A percentile compares a stretch with the other conserved stretches of the same genome.
Conservation (phyloP, 2,888 invertebrate species). For the Tribolium freemani region DNA sequence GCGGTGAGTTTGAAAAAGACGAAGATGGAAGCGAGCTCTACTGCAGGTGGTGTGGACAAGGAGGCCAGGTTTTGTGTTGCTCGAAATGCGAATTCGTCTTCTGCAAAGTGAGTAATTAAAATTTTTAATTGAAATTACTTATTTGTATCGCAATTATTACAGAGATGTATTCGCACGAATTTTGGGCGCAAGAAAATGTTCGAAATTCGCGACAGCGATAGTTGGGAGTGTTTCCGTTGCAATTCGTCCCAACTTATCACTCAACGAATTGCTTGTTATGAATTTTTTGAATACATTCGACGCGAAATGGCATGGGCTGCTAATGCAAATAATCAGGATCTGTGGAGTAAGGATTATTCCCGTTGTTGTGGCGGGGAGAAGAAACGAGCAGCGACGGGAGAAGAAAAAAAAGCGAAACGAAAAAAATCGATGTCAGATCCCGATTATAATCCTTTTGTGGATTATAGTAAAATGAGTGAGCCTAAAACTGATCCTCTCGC, state of each 20-base stretch:
- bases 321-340: conserved; percentile 66
- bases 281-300: conserved; percentile 78
- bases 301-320: conserved; percentile 72
- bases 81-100: conserved; percentile 82
- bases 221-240: conserved; percentile 86
- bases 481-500: too few species aligned
- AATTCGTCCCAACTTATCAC: conserved; percentile 77
- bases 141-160: too few species aligned
- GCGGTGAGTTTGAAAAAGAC: conserved; percentile 86
- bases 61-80: conserved; percentile 79
- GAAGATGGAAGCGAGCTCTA: conserved; percentile 88
- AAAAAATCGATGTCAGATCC: conserved; percentile 51
- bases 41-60: conserved; percentile 88
- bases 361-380: conserved; percentile 62
- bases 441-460: conserved; percentile 54
- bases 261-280: conserved; percentile 79
- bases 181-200: conserved; percentile 76
- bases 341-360: conserved; percentile 57
- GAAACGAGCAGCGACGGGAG: conserved; percentile 42
- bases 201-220: conserved; percentile 82
- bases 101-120: conserved; percentile 71
- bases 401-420: conserved; percentile 49
- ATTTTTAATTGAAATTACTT: background rate
- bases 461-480: background rate
- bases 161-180: conserved; percentile 83